These are phyloP conservation scores for Lerista edwardsae DNA, from an alignment of 2,797 vertebrate species.

Conservation along the genomic window DNA sequence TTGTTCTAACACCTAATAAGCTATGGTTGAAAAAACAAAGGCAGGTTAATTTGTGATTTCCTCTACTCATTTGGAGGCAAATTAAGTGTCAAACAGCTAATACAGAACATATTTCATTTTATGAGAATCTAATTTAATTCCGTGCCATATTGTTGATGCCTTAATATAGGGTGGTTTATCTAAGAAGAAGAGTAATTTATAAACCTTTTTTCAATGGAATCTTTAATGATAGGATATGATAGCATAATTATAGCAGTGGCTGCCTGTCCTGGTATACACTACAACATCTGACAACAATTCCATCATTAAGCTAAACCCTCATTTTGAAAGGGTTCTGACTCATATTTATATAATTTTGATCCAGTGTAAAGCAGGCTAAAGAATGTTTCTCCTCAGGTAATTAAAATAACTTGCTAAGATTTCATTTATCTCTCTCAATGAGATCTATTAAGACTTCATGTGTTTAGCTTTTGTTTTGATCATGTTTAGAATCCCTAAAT, in stretches of 20 bases:
- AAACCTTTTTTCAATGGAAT: conserved; percentile 95
- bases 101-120: conserved; percentile 99
- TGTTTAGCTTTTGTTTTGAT: conserved; percentile 6
- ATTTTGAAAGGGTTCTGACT: conserved; percentile 65
- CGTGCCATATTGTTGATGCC: conserved; percentile 86
- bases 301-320: conserved; percentile 66
- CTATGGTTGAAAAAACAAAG: conserved; percentile 92
- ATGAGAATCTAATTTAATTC: conserved; percentile 99
- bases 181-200: conserved; percentile 90
- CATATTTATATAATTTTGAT: conserved; percentile 61
- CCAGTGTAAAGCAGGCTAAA: conserved; percentile 53
- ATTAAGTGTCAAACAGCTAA: conserved; percentile 99
- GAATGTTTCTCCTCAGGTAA: conserved; percentile 52
- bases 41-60: conserved; percentile 99
- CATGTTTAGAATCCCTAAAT: neutral
- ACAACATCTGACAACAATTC: conserved; percentile 70
- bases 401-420: conserved; percentile 44
- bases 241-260: conserved; percentile 78
- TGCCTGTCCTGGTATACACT: conserved; percentile 66
- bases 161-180: conserved; percentile 87
- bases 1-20: conserved; percentile 91
- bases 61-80: conserved; percentile 99
- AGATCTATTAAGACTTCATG: rapidly evolving
- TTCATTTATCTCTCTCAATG: neutral
- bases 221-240: conserved; percentile 91